phyloP scores from a whole-genome alignment of 37 sponge, comb jelly and placozoan genomes.

The Amphimedon queenslandica region DNA sequence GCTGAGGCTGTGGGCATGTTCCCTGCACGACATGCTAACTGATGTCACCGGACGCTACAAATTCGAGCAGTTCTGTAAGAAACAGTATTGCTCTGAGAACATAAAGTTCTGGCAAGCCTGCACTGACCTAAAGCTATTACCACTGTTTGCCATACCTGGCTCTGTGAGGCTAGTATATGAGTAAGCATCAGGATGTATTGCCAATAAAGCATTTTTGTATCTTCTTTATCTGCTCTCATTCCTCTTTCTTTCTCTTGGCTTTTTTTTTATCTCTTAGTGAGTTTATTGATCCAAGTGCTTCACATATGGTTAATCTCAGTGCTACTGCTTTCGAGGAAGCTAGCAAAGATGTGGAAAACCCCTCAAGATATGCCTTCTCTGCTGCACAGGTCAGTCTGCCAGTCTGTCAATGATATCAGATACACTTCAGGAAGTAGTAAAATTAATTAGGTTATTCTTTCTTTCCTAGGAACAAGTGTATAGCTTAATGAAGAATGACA shows the following conservation, averaged over 20 bases:
- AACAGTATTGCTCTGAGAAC: slow-evolving; percentile 61
- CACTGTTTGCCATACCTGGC: slow-evolving; percentile 30
- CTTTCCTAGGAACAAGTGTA: slow-evolving; percentile 62
- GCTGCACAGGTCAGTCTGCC: slow-evolving; percentile 41
- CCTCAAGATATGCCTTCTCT: slow-evolving; percentile 57
- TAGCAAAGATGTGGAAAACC: slow-evolving; percentile 25
- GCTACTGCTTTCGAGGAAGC: slow-evolving; percentile 42
- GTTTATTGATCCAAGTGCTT: slow-evolving; percentile 45
- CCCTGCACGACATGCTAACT: slow-evolving; percentile 50
- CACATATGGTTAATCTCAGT: slow-evolving; percentile 74
- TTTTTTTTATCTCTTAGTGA: slow-evolving; percentile 28
- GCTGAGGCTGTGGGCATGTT: slow-evolving; percentile 60
- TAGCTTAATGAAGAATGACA: slow-evolving; percentile 84
- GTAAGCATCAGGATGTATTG: slow-evolving; percentile 18
- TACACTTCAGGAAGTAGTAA: no score
- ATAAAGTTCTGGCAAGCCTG: slow-evolving; percentile 75
- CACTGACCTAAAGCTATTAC: slow-evolving; percentile 56
- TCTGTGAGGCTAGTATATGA: slow-evolving; percentile 60
- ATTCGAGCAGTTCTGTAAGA: slow-evolving; percentile 67
- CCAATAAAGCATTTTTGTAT: background rate
- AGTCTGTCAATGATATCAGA: background rate
- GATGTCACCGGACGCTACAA: slow-evolving; percentile 61
- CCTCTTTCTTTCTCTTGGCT: background rate
- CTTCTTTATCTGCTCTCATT: background rate
- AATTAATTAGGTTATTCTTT: no score